phyloP scores from a whole-genome alignment of 2,113 vertebrate genomes.

The Promerops cafer region DNA sequence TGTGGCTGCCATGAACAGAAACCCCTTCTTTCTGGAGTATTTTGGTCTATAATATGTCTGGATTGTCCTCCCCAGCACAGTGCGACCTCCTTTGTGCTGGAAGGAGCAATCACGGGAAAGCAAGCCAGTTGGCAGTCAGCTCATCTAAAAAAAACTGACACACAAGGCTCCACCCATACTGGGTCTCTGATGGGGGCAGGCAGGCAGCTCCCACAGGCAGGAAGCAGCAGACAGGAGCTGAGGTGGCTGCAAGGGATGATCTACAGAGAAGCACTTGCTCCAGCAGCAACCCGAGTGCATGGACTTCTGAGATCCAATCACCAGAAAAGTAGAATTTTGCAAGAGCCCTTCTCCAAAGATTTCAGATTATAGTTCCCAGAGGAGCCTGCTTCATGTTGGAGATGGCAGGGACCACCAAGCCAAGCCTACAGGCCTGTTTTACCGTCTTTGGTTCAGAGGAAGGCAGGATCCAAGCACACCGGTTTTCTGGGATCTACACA shows the following conservation, averaged over 20 bases:
- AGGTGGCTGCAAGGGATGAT: not conserved
- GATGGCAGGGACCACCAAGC: not conserved
- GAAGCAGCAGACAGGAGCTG: not conserved
- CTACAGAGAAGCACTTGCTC: not conserved
- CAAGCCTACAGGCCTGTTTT: slow-evolving; percentile 17
- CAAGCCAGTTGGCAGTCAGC: not conserved
- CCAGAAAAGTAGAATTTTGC: not conserved
- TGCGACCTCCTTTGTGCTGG: not conserved
- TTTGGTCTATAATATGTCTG: not conserved
- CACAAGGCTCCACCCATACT: not conserved
- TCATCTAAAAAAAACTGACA: not conserved
- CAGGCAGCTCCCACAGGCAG: not conserved
- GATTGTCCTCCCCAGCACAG: not conserved
- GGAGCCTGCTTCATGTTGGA: not conserved
- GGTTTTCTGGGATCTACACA: slow-evolving; percentile 72
- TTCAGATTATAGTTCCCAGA: not conserved
- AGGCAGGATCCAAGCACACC: slow-evolving; percentile 65
- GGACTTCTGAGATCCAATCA: not conserved
- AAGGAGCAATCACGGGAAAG: not conserved
- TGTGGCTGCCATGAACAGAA: not conserved
- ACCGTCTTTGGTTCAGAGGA: slow-evolving; percentile 61
- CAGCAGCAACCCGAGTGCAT: not conserved
- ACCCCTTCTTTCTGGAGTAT: not conserved
- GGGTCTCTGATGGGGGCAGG: not conserved
- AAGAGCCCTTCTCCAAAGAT: not conserved